Base-by-base conservation (phyloP, 2,113 vertebrate genomes). In the Daphoenositta chrysoptera region DNA sequence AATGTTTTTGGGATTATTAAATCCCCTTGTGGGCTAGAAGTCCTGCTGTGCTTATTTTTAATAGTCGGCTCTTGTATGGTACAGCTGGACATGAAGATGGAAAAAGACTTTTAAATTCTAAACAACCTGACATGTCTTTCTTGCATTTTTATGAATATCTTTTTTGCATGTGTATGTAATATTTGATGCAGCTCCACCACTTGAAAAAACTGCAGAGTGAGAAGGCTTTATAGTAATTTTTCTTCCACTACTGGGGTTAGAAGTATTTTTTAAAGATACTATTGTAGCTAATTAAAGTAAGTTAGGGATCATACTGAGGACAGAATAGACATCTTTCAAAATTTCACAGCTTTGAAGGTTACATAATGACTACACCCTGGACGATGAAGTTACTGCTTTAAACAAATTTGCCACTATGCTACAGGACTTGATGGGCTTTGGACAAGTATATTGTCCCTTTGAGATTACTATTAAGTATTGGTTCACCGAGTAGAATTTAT, bases 1-100 rank as follows among this genome's bases (percentile, higher is more conserved):
- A 91, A 86, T 56, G 39, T 76, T 66, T 95, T 97, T 97, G 71
- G 88, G 53, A 83, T 96, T 96, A 97, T 94, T 97, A 97, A 97
- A 90, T 86, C 73, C 56, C 68, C 91, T 93, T 76, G 44, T 85
- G 83, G 72, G 76, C 73, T 90, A 90, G 79, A 66, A 93, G 80
- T 95, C 96, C 84, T 85, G 86, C 87, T 97, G 93, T 87, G 61
- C 65, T 89, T 94, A 72, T 91, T 93, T 81, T 93, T 93, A 95
- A 97, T 97, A 96, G 80, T 45, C 97, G 50, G 28, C 76, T 65
- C 89, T 96, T 96, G n/a, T 61, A 72, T 87, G 57, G 17, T 92
- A 95, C 93, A 96, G 90, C 58, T 96, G 94, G 96, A 96, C n/a
- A 72, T 27, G 31, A 93, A 97, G 40, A 69, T 69, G 33, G 84